phyloP scores from a whole-genome alignment of 2,888 invertebrate genomes.

The Cantharis rustica region DNA sequence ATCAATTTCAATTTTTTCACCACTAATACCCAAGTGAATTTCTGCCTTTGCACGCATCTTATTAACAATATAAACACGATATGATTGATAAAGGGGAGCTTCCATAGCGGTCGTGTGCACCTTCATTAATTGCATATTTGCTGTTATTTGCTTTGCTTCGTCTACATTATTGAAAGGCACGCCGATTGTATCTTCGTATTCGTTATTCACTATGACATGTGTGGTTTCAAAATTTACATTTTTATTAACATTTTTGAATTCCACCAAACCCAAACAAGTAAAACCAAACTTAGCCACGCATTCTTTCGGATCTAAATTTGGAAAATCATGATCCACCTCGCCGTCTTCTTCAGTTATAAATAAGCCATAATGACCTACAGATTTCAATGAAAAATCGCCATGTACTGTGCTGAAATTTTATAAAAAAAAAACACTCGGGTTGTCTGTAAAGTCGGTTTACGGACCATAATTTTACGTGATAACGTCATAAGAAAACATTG shows the following conservation, averaged over 20 bases:
- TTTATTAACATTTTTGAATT: constrained; percentile 63
- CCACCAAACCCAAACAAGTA: constrained; percentile 84
- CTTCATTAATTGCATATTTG: constrained; percentile 69
- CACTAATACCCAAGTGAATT: constrained; percentile 85
- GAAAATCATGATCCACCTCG: constrained; percentile 92
- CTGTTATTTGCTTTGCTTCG: constrained; percentile 52
- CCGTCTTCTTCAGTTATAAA: constrained; percentile 97
- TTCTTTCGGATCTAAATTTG: constrained; percentile 85
- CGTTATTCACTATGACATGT: constrained; percentile 29
- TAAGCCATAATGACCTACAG: constrained; percentile 78
- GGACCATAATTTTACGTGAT: no score
- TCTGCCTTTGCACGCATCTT: constrained; percentile 82
- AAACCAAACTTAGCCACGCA: constrained; percentile 93
- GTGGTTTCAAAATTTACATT: constrained; percentile 49
- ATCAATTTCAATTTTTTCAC: constrained; percentile 91
- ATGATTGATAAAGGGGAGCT: constrained; percentile 85
- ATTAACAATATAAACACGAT: constrained; percentile 76
- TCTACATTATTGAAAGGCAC: constrained; percentile 36
- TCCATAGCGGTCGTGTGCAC: constrained; percentile 80
- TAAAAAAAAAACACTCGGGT: background rate
- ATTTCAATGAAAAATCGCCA: constrained; percentile 66
- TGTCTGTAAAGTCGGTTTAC: no score
- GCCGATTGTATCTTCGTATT: constrained; percentile 21
- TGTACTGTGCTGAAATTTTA: constrained; percentile 61
- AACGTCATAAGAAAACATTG: no score